Conservation (phyloP, 2,888 invertebrate species). For the Arctia plantaginis region DNA sequence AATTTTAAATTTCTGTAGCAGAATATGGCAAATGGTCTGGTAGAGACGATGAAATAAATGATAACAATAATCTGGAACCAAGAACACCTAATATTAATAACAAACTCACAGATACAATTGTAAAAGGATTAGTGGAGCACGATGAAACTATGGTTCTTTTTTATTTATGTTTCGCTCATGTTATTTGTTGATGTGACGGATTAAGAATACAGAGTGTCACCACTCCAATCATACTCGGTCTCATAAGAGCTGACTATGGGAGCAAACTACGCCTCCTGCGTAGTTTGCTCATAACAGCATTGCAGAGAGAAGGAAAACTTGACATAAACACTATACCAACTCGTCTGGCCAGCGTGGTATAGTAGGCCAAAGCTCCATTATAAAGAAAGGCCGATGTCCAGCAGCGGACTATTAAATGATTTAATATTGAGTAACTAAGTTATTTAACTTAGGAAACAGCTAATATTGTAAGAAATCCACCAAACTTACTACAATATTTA, state of each 20-base stretch:
- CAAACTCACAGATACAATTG: neutral
- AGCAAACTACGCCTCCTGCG: no score
- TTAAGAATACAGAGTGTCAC: no score
- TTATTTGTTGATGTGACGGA: no score
- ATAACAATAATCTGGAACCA: slow-evolving; percentile 20
- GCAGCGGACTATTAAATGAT: no score
- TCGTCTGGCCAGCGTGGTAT: no score
- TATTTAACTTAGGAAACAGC: neutral
- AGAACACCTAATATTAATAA: neutral
- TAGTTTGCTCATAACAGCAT: no score
- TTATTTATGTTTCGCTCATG: neutral
- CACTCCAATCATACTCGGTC: no score
- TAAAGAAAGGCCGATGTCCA: no score
- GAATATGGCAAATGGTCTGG: slow-evolving; percentile 16
- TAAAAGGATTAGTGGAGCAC: neutral
- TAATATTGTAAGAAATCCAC: neutral
- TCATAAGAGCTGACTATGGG: no score
- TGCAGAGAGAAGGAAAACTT: no score
- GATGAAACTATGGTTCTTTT: neutral
- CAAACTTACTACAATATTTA: neutral
- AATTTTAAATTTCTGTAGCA: slow-evolving; percentile 4
- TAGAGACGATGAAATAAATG: slow-evolving; percentile 32
- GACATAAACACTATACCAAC: no score
- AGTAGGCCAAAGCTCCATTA: no score
- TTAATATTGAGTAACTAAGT: neutral